phyloP scores from a whole-genome alignment of 2,113 vertebrate species.

The Bolborhynchus lineola region DNA sequence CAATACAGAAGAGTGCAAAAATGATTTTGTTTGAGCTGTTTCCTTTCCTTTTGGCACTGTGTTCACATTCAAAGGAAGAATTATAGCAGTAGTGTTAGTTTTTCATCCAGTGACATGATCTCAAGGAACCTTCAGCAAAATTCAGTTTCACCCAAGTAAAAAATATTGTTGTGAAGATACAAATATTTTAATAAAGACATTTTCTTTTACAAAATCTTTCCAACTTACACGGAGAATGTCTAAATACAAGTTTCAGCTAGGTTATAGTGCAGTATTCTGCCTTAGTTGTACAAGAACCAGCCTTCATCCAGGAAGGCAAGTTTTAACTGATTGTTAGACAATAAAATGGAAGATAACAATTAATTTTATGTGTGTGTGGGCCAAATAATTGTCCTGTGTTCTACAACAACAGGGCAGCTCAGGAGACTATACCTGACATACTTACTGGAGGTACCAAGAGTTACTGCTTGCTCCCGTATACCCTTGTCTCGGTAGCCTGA shows the following conservation, averaged over 20 bases:
- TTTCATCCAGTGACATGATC: neutral
- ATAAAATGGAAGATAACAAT: neutral
- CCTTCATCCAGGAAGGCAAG: neutral
- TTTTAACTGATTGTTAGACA: neutral
- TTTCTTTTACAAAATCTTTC: neutral
- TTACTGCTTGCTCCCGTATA: accelerated
- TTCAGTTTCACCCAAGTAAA: neutral
- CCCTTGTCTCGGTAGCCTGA: neutral
- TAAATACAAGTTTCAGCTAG: neutral
- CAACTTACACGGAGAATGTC: neutral
- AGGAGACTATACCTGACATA: neutral
- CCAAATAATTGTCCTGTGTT: neutral
- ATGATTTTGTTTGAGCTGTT: constrained; percentile 18
- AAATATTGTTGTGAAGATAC: neutral
- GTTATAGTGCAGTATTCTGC: neutral
- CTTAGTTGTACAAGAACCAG: neutral
- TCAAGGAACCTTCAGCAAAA: neutral
- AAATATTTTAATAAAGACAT: neutral
- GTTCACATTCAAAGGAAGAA: constrained; percentile 1
- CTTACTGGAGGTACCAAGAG: neutral
- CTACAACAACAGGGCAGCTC: neutral
- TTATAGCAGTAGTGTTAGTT: neutral
- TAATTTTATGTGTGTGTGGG: neutral
- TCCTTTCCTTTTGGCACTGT: constrained; percentile 18
- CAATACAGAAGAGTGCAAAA: neutral